phyloP scores from a whole-genome alignment of 2,888 invertebrate species.

The Selenia dentaria region DNA sequence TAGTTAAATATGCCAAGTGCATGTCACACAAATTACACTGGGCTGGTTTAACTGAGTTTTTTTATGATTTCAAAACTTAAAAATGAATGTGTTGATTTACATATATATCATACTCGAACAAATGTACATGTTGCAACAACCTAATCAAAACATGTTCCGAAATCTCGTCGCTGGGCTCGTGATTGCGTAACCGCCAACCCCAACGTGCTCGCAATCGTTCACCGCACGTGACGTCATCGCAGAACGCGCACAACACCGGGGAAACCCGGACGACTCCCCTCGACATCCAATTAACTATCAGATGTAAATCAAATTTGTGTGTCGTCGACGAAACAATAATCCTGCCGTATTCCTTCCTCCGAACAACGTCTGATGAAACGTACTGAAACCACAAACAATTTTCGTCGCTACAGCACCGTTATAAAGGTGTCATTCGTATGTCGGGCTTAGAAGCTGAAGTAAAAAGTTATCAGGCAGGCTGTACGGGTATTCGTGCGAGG shows the following conservation, averaged over 20 bases:
- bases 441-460: background rate
- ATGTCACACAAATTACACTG: too few species aligned
- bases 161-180: too few species aligned
- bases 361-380: slow-evolving; percentile 2
- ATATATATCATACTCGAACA: too few species aligned
- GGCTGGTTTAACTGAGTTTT: too few species aligned
- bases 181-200: background rate
- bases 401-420: background rate
- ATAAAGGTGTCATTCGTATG: slow-evolving; percentile 4
- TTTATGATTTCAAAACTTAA: too few species aligned
- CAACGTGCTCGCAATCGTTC: background rate
- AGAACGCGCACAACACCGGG: slow-evolving; percentile 3
- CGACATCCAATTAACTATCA: slow-evolving; percentile 37
- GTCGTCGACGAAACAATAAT: slow-evolving; percentile 35
- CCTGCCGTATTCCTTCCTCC: slow-evolving; percentile 16
- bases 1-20: too few species aligned
- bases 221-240: background rate
- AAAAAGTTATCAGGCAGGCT: slow-evolving; percentile 15
- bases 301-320: slow-evolving; percentile 38
- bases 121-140: too few species aligned
- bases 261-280: slow-evolving; percentile 7
- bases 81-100: too few species aligned
- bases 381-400: background rate
- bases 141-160: too few species aligned
- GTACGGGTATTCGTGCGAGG: slow-evolving; percentile 26